Percentiles rank a stretch among this genome's conserved stretches.
Evolutionary conservation across 2,113 vertebrate species (phyloP).

Genomic region (Podarcis cretensis): DNA sequence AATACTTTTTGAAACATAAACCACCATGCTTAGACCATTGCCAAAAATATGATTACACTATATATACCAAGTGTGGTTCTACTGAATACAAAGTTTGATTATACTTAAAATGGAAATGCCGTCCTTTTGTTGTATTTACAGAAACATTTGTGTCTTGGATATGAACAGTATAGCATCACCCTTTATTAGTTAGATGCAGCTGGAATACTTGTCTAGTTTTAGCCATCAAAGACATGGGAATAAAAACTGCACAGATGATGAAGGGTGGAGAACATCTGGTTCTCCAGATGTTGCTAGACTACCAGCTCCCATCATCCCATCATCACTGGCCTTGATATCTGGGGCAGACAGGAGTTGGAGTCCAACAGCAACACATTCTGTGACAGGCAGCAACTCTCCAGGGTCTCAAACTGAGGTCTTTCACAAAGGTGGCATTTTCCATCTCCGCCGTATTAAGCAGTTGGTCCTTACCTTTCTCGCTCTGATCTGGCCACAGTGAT

Average conservation of each 20-base stretch:
- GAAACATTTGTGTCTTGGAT: neutral
- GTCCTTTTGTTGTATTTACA: neutral
- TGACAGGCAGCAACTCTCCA: too few species aligned
- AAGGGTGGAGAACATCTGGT: neutral
- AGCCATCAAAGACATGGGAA: neutral
- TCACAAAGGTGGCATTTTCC: too few species aligned
- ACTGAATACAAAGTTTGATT: neutral
- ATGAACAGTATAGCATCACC: neutral
- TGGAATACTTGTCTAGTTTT: neutral
- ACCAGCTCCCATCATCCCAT: too few species aligned
- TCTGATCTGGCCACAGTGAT: too few species aligned
- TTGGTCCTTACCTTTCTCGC: too few species aligned
- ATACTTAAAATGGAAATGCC: neutral
- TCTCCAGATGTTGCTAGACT: neutral
- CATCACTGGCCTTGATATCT: neutral
- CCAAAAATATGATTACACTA: too few species aligned
- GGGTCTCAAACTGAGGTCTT: too few species aligned
- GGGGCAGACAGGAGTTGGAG: neutral
- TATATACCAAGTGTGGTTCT: neutral
- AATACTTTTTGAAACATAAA: slow-evolving; percentile 21
- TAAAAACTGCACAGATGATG: neutral
- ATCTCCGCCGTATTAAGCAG: too few species aligned
- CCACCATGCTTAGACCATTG: neutral
- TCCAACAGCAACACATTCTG: neutral
- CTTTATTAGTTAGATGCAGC: neutral